A percentile compares a stretch with the other conserved stretches of the same genome.
phyloP scores from a whole-genome alignment of 2,797 vertebrate species.

The Cottoperca gobio region DNA sequence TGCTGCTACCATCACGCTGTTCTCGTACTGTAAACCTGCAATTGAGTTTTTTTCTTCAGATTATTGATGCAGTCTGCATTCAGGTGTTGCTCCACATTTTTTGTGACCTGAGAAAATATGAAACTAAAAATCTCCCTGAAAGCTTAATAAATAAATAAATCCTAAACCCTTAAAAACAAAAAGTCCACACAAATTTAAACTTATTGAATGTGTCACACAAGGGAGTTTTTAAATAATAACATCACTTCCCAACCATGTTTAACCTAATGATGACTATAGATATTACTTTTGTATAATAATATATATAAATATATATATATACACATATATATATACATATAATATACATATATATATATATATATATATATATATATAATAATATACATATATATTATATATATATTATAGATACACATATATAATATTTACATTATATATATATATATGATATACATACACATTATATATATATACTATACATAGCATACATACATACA shows the following conservation, averaged over 20 bases:
- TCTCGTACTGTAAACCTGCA: no score
- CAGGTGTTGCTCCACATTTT: slow-evolving; percentile 7
- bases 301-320: background rate
- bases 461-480: no score
- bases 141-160: slow-evolving; percentile 37
- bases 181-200: slow-evolving; percentile 7
- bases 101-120: slow-evolving; percentile 35
- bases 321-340: background rate
- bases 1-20: no score
- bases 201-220: slow-evolving; percentile 7
- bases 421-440: no score
- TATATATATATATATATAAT: no score
- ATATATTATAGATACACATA: no score
- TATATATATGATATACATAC: no score
- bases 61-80: slow-evolving; percentile 4
- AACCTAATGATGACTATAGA: slow-evolving; percentile 4
- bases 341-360: no score
- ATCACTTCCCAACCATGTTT: slow-evolving; percentile 26
- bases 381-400: no score
- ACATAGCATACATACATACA: no score
- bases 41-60: background rate
- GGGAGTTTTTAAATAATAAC: slow-evolving; percentile 27
- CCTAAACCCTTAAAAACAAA: slow-evolving; percentile 18
- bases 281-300: background rate
- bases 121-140: slow-evolving; percentile 7